Evolutionary conservation across 2,888 invertebrate genomes (phyloP).

Genomic region (Rhingia campestris): DNA sequence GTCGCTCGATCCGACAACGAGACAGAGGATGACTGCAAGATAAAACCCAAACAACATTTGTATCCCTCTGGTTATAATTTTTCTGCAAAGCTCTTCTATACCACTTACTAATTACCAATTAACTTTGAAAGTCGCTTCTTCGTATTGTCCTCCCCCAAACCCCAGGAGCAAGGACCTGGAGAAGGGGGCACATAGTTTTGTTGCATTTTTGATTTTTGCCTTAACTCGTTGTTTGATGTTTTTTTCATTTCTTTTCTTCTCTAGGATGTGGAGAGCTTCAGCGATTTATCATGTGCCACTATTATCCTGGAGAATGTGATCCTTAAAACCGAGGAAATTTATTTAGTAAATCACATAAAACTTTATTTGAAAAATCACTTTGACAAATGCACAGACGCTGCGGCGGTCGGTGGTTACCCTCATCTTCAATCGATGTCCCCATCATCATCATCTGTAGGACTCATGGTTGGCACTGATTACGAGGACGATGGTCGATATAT

Average conservation of each 20-base stretch:
- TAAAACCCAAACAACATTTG: constrained; percentile 66
- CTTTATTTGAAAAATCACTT: constrained; percentile 81
- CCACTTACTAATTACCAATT: constrained; percentile 78
- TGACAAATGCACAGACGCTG: constrained; percentile 69
- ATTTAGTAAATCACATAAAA: constrained; percentile 83
- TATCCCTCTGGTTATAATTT: constrained; percentile 72
- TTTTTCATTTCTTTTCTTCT: constrained; percentile 46
- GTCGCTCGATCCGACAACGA: neutral
- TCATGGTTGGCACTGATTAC: constrained; percentile 60
- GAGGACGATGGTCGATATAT: constrained; percentile 59
- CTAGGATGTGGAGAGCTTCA: constrained; percentile 81
- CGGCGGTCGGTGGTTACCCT: constrained; percentile 62
- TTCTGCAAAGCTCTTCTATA: constrained; percentile 66
- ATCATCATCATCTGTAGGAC: constrained; percentile 75
- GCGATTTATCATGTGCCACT: constrained; percentile 82
- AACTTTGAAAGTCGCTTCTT: constrained; percentile 70
- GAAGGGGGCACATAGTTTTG: constrained; percentile 35
- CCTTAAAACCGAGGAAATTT: constrained; percentile 83
- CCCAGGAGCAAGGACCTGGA: constrained; percentile 2
- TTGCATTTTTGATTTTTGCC: constrained; percentile 34
- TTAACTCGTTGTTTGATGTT: constrained; percentile 28
- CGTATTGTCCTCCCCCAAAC: constrained; percentile 37
- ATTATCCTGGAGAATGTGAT: constrained; percentile 82
- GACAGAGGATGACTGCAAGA: constrained; percentile 8
- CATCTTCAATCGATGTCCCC: constrained; percentile 79